A percentile compares a stretch with the other conserved stretches of the same genome.
Conservation (phyloP, 2,797 vertebrate genomes). For the Microtus californicus region DNA sequence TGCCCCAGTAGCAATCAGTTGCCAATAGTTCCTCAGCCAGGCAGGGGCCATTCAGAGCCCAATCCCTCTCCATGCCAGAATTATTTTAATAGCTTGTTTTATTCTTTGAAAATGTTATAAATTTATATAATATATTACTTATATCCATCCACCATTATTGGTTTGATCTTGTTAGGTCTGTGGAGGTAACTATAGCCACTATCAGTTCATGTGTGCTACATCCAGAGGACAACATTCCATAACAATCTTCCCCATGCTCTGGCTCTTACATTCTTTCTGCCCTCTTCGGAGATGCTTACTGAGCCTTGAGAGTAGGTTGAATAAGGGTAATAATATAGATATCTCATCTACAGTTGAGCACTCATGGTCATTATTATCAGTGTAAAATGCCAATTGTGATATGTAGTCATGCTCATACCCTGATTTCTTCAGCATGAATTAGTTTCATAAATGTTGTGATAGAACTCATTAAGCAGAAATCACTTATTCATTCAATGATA, state of each 20-base stretch:
- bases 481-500: slow-evolving; percentile 12
- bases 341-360: background rate
- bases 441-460: slow-evolving; percentile 2
- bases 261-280: background rate
- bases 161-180: background rate
- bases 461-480: slow-evolving; percentile 28
- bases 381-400: background rate
- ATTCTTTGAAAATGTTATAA: background rate
- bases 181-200: background rate
- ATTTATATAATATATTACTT: background rate
- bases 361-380: background rate
- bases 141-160: background rate
- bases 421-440: background rate
- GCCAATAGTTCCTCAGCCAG: background rate
- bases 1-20: no score
- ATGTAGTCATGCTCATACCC: background rate
- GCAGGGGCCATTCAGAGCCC: background rate
- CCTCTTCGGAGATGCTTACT: background rate
- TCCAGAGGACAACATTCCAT: background rate
- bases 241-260: background rate
- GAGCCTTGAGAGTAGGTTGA: background rate
- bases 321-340: background rate
- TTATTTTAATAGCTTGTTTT: background rate
- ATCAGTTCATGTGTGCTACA: background rate
- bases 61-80: no score